Conservation (phyloP, 2,888 invertebrate species). For the Laothoe populi region DNA sequence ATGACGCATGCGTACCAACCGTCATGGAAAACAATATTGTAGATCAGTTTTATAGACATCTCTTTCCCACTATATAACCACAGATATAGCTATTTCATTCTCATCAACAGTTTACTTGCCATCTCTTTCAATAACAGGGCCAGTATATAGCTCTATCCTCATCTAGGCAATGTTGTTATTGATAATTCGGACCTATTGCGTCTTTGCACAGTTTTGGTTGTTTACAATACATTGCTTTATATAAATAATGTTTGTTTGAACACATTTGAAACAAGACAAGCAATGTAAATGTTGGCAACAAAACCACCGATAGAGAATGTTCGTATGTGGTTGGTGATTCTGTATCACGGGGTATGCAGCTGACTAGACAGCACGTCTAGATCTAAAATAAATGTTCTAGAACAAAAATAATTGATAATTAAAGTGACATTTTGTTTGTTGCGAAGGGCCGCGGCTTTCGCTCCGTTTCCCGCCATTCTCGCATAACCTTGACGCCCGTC, state of each 20-base stretch:
- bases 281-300: constrained; percentile 28
- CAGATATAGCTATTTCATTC: constrained; percentile 46
- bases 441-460: constrained; percentile 42
- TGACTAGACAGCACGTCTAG: constrained; percentile 57
- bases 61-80: constrained; percentile 48
- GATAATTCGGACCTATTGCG: constrained; percentile 53
- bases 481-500: constrained; percentile 66
- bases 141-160: constrained; percentile 45
- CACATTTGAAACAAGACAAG: constrained; percentile 25
- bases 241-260: constrained; percentile 9
- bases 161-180: constrained; percentile 60
- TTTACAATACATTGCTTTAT: constrained; percentile 30
- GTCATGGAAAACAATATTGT: constrained; percentile 59
- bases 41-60: constrained; percentile 60
- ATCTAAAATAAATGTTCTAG: constrained; percentile 37
- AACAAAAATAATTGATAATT: constrained; percentile 33
- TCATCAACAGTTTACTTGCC: constrained; percentile 59
- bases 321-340: constrained; percentile 12
- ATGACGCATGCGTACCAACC: constrained; percentile 82
- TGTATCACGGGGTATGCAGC: constrained; percentile 34
- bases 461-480: constrained; percentile 67
- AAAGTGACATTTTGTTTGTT: constrained; percentile 22
- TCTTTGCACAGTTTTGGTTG: constrained; percentile 31
- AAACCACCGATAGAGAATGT: neutral
- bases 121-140: constrained; percentile 43